phyloP scores from a whole-genome alignment of 2,113 vertebrate genomes.

The Cynoglossus semilaevis region DNA sequence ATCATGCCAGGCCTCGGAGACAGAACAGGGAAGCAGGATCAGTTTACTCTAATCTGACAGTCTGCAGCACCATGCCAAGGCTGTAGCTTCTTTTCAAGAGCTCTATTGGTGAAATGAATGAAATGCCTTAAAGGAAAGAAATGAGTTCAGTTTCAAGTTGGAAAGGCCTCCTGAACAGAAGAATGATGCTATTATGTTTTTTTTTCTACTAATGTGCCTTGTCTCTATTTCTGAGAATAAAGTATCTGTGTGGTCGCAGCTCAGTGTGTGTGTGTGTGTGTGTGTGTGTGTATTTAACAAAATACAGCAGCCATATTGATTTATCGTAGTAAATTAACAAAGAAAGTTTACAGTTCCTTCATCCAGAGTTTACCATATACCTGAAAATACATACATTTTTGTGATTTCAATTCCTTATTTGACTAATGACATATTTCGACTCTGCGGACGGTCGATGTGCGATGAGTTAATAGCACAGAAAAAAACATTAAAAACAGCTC shows the following conservation, averaged over 20 bases:
- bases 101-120: constrained; percentile 51
- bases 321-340: no score
- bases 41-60: constrained; percentile 64
- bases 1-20: constrained; percentile 41
- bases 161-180: constrained; percentile 24
- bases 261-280: neutral
- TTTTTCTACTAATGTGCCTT: constrained; percentile 49
- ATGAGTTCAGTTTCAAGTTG: constrained; percentile 58
- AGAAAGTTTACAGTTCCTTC: no score
- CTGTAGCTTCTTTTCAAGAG: constrained; percentile 47
- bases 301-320: no score
- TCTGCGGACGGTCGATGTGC: no score
- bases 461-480: constrained; percentile 8
- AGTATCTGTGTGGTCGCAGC: neutral
- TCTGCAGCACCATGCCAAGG: constrained; percentile 57
- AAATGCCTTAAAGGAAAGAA: constrained; percentile 58
- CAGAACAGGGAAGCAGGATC: constrained; percentile 55
- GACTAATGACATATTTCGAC: no score
- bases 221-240: constrained; percentile 26
- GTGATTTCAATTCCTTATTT: no score
- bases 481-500: neutral
- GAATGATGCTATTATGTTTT: constrained; percentile 53
- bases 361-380: no score
- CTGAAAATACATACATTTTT: no score
- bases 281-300: constrained; percentile 4